phyloP scores from a whole-genome alignment of 1,140 invertebrate genomes.

The Drosophila bifasciata region DNA sequence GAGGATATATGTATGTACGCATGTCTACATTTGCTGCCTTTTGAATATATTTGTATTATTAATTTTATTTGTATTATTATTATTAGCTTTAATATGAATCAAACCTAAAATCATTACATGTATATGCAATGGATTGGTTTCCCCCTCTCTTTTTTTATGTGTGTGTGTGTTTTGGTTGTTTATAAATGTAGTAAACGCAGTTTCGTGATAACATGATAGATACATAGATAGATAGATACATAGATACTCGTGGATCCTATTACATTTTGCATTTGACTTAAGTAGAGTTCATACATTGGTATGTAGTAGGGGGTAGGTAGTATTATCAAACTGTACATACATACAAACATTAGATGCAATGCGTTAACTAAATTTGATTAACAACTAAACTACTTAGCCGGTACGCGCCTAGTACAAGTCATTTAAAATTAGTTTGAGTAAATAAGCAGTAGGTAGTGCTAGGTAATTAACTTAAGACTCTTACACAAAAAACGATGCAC shows the following conservation, averaged over 20 bases:
- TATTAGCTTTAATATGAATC: slow-evolving; percentile 57
- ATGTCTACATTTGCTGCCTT: slow-evolving; percentile 61
- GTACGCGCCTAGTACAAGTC: not conserved
- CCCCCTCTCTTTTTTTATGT: slow-evolving; percentile 17
- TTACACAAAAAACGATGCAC: slow-evolving; percentile 47
- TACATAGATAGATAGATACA: slow-evolving; percentile 25
- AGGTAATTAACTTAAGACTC: slow-evolving; percentile 60
- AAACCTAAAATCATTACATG: slow-evolving; percentile 1
- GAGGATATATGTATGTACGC: slow-evolving; percentile 51
- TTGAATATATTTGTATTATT: slow-evolving; percentile 50
- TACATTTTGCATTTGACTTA: slow-evolving; percentile 48
- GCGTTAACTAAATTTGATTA: slow-evolving; percentile 71
- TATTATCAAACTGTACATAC: slow-evolving; percentile 61
- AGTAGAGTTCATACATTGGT: slow-evolving; percentile 38
- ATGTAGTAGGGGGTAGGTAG: slow-evolving; percentile 14
- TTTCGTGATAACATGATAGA: slow-evolving; percentile 75
- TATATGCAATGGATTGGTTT: slow-evolving; percentile 14
- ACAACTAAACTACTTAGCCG: slow-evolving; percentile 69
- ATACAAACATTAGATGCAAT: slow-evolving; percentile 70
- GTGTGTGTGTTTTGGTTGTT: slow-evolving; percentile 44
- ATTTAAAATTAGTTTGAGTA: slow-evolving; percentile 48
- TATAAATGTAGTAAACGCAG: slow-evolving; percentile 82
- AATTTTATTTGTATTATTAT: too few relatives aligned
- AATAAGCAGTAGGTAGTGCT: slow-evolving; percentile 61
- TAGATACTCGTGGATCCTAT: slow-evolving; percentile 23